Evolutionary conservation across 2,113 vertebrate species (phyloP).

Genomic region (Diadophis punctatus): DNA sequence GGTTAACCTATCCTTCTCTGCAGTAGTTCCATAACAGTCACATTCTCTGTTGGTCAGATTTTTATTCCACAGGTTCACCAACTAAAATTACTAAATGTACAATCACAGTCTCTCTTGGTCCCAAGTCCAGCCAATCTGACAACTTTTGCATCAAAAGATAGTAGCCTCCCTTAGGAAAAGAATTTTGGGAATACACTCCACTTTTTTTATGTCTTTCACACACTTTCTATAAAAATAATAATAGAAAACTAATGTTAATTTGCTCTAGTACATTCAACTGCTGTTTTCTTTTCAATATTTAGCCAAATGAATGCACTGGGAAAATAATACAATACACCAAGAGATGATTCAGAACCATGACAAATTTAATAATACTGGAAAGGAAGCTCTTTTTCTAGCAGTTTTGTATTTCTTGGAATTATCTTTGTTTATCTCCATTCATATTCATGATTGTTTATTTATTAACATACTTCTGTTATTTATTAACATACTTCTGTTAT

Average conservation of each 20-base stretch:
- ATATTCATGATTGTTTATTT: background rate
- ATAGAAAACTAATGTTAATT: background rate
- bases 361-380: background rate
- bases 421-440: background rate
- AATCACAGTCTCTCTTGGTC: background rate
- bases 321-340: background rate
- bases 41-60: background rate
- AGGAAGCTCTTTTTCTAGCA: background rate
- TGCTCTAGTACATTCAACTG: background rate
- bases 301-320: background rate
- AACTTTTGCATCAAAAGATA: background rate
- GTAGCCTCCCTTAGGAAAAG: background rate
- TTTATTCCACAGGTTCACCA: background rate
- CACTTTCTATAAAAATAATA: background rate
- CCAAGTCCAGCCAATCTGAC: background rate
- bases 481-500: slow-evolving; percentile 3
- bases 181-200: background rate
- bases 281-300: background rate
- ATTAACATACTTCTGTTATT: slow-evolving; percentile 13
- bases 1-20: background rate
- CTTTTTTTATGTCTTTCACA: background rate
- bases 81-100: background rate
- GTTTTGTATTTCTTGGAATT: background rate
- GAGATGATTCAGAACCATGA: background rate
- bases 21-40: background rate